A percentile compares a stretch with the other conserved stretches of the same genome.
Conservation (phyloP, 37 sponge, comb jelly and placozoan genomes). For the Aplysina aerophoba region DNA sequence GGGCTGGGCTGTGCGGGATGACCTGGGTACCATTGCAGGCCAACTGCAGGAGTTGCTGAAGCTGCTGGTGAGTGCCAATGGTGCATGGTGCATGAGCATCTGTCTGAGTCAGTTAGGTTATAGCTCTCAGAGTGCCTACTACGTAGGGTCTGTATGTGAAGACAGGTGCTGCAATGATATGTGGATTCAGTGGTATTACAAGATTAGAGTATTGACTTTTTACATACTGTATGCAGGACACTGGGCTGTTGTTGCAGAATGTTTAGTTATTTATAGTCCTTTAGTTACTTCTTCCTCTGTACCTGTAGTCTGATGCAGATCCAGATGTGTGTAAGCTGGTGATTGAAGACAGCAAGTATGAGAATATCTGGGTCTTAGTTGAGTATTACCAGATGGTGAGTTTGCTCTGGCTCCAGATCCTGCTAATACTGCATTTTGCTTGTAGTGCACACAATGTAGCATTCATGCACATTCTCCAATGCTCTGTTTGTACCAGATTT, state of each 20-base stretch:
- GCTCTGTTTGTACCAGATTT: too few species aligned
- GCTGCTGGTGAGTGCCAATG: conserved; percentile 55
- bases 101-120: too few species aligned
- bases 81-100: conserved; percentile 17
- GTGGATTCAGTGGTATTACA: too few species aligned
- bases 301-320: conserved; percentile 80
- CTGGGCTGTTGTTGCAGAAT: too few species aligned
- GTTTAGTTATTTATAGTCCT: too few species aligned
- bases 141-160: background rate
- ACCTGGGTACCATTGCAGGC: conserved; percentile 53
- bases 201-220: too few species aligned
- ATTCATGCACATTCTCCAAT: too few species aligned
- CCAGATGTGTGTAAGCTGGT: conserved; percentile 57
- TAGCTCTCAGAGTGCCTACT: too few species aligned
- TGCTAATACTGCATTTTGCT: too few species aligned
- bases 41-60: conserved; percentile 76
- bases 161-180: background rate
- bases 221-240: too few species aligned
- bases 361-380: conserved; percentile 71
- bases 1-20: conserved; percentile 84
- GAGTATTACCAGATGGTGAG: conserved; percentile 83
- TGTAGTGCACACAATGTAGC: too few species aligned
- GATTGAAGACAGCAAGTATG: conserved; percentile 78
- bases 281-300: background rate
- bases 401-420: too few species aligned